Base-by-base conservation (phyloP, 1,140 invertebrate species). In the Plectus sambesii region DNA sequence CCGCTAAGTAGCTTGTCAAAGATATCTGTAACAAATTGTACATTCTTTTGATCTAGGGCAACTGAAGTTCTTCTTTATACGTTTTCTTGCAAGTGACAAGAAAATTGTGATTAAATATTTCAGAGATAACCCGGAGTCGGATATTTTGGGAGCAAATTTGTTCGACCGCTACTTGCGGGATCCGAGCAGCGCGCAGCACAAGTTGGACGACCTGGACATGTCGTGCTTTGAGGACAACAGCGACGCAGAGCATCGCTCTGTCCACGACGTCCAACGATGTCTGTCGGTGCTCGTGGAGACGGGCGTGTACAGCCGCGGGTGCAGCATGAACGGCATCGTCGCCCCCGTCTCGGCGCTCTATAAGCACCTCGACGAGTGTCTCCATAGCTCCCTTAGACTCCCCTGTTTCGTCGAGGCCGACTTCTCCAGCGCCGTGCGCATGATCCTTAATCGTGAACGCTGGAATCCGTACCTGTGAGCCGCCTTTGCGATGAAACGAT, bases 121-220 rank as follows among this genome's bases (percentile, higher is more conserved):
- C 69, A 81, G 80, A 29, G 81, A 82, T 60, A 82, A 82, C 62
- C 75, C 80, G 20, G 77, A 81, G 53, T 80, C 79, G 1, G 81
- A 82, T 59, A 75, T 82, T 17, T 80, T 80, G 58, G 81, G 81
- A 15, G 79, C 80, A 8, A 82, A 82, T 64, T 65, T 82, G n/a
- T 82, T 81, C 59, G 77, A 80, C 57, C 73, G 78, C 56, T 80
- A 79, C 60, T 70, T 82, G 40, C 62, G 69, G 27, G 51, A 59
- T 27, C 24, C 44, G 6, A 46, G 37, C 39, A 35, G 25, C 19
- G 45, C 37, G 8, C 22, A 23, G 15, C 24, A 46, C 39, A 42
- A 35, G 37, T 8, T 15, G 26, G 5, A 5, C 17, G 20, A 8
- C 19, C 24, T 47, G 19, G 6, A 12, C 12, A 12, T 29, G 36